phyloP scores from a whole-genome alignment of 2,888 invertebrate genomes.

The Parapristionchus giblindavisi region DNA sequence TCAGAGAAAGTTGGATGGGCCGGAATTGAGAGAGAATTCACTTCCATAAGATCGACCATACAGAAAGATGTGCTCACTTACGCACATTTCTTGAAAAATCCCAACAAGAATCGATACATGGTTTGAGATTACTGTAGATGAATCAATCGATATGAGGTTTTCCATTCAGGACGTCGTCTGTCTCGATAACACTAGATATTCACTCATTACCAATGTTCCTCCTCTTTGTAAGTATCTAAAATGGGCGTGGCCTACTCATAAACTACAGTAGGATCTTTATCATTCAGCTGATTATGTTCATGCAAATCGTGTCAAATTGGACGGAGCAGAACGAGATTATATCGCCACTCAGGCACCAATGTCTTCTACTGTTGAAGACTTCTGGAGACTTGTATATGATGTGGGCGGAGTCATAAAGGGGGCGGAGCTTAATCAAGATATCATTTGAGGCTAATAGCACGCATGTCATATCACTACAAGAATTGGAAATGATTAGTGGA shows the following conservation, averaged over 20 bases:
- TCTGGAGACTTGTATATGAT: constrained; percentile 38
- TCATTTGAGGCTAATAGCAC: constrained; percentile 10
- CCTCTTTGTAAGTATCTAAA: constrained; percentile 29
- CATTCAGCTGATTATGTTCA: constrained; percentile 31
- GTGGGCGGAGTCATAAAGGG: too few relatives aligned
- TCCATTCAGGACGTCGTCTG: constrained; percentile 30
- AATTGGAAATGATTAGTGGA: constrained; percentile 19
- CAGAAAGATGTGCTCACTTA: constrained; percentile 21
- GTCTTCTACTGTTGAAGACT: constrained; percentile 23
- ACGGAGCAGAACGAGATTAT: not conserved
- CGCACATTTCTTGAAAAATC: constrained; percentile 24
- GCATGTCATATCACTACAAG: constrained; percentile 22
- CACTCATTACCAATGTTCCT: constrained; percentile 15
- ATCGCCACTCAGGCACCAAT: constrained; percentile 31
- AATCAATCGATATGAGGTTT: not conserved
- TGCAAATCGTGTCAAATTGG: constrained; percentile 17
- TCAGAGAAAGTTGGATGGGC: constrained; percentile 32
- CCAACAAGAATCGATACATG: constrained; percentile 35
- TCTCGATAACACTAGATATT: constrained; percentile 17
- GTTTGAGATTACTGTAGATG: not conserved
- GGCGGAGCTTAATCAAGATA: not conserved
- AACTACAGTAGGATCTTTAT: not conserved
- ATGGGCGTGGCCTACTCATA: too few relatives aligned
- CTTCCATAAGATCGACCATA: constrained; percentile 5
- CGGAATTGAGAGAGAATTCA: constrained; percentile 29